Evolutionary conservation across 2,888 invertebrate genomes (phyloP).

Genomic region (Plagiodera versicolora): DNA sequence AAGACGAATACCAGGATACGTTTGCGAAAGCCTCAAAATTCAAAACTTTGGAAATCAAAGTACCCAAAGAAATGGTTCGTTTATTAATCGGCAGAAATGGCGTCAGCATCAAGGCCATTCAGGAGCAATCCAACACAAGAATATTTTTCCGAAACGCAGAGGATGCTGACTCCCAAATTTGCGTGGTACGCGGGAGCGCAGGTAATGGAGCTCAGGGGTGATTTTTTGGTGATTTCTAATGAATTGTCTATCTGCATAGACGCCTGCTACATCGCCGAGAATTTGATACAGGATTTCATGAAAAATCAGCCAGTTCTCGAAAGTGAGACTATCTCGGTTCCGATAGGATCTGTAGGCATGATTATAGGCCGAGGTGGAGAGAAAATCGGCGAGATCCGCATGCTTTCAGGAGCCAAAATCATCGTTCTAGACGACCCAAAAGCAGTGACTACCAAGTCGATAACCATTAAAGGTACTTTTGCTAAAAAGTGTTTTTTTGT

Average conservation of each 20-base stretch:
- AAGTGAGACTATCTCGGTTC: constrained; percentile 68
- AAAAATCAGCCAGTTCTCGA: constrained; percentile 68
- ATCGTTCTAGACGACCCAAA: constrained; percentile 54
- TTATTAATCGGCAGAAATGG: constrained; percentile 76
- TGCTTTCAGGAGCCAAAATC: constrained; percentile 72
- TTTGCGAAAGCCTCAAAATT: constrained; percentile 47
- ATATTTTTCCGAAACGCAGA: constrained; percentile 61
- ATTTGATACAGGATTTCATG: constrained; percentile 68
- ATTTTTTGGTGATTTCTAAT: too few species aligned
- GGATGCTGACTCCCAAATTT: constrained; percentile 63
- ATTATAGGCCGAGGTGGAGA: constrained; percentile 79
- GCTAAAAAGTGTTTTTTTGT: too few species aligned
- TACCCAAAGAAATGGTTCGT: constrained; percentile 67
- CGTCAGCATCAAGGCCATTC: constrained; percentile 73
- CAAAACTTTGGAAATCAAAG: constrained; percentile 60
- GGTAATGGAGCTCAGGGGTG: too few species aligned
- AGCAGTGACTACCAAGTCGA: constrained; percentile 37
- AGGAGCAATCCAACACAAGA: constrained; percentile 70
- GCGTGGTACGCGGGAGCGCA: constrained; percentile 69
- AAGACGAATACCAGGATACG: constrained; percentile 53
- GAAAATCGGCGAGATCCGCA: constrained; percentile 70
- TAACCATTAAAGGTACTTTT: constrained; percentile 47
- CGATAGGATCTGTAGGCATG: constrained; percentile 66
- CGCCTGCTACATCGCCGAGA: constrained; percentile 71
- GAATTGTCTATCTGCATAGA: too few species aligned